Evolutionary conservation across 2,797 vertebrate species (phyloP).

Genomic region (Naso thynnoides): DNA sequence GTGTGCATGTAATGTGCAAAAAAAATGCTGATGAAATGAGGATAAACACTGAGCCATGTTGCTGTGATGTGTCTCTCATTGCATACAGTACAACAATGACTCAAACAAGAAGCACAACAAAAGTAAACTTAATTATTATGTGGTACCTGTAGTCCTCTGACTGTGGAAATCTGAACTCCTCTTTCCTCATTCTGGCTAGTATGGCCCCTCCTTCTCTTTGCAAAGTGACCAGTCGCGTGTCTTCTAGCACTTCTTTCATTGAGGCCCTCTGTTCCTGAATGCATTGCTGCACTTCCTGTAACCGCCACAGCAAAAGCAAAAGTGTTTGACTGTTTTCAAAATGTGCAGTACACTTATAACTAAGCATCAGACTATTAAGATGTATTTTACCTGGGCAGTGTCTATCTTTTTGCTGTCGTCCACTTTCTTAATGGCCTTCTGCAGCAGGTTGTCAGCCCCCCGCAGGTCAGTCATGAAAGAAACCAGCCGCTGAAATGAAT

Average conservation of each 20-base stretch:
- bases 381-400: slow-evolving; percentile 83
- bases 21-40: no score
- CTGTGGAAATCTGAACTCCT: slow-evolving; percentile 82
- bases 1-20: background rate
- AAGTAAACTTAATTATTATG: background rate
- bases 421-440: slow-evolving; percentile 88
- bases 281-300: slow-evolving; percentile 85
- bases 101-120: background rate
- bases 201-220: slow-evolving; percentile 91
- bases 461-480: slow-evolving; percentile 86
- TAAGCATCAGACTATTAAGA: background rate
- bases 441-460: slow-evolving; percentile 86
- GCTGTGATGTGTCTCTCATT: background rate
- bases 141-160: slow-evolving; percentile 86
- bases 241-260: slow-evolving; percentile 91
- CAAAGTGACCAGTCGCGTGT: slow-evolving; percentile 86
- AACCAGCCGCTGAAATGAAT: slow-evolving; percentile 87
- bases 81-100: no score
- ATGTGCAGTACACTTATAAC: background rate
- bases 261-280: slow-evolving; percentile 87
- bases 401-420: slow-evolving; percentile 73
- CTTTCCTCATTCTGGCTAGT: slow-evolving; percentile 88
- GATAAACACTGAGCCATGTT: background rate
- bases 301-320: slow-evolving; percentile 14
- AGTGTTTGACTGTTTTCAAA: slow-evolving; percentile 12